Conservation (phyloP, 2,888 invertebrate genomes). For the Folsomia manolachei region DNA sequence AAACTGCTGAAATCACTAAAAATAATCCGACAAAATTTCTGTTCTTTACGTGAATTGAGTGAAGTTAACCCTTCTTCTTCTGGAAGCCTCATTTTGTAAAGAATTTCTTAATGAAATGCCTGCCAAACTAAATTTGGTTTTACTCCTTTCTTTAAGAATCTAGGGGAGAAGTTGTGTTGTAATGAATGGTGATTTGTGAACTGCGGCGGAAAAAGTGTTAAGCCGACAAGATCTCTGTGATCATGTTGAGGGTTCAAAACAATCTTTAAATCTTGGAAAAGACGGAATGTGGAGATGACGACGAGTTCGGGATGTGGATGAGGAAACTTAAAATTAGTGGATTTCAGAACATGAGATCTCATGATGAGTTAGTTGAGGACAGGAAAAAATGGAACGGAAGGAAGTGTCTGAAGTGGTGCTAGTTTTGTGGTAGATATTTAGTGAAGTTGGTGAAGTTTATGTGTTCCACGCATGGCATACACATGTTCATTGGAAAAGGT, state of each 20-base stretch:
- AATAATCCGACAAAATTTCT: too few relatives aligned
- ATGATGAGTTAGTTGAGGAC: neutral
- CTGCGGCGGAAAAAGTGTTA: neutral
- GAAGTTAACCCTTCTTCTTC: too few relatives aligned
- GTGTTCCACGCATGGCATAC: neutral
- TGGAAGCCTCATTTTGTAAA: neutral
- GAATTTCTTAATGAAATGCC: neutral
- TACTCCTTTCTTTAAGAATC: neutral
- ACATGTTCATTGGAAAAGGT: neutral
- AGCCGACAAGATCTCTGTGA: constrained; percentile 2
- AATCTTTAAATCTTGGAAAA: neutral
- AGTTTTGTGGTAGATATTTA: neutral
- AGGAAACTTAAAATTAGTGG: neutral
- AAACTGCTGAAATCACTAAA: too few relatives aligned
- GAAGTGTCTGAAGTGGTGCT: neutral
- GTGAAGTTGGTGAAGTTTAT: neutral
- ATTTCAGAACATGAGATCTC: neutral
- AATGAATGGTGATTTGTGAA: constrained; percentile 4
- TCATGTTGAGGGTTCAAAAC: constrained; percentile 1
- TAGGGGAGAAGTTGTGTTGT: neutral
- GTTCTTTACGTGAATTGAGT: too few relatives aligned
- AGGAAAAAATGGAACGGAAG: neutral
- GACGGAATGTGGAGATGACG: neutral
- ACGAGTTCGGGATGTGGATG: neutral
- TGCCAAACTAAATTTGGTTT: neutral